Evolutionary conservation across 2,888 invertebrate species (phyloP), one percentile per base, ranked within the genome.

Genomic region (Andrena praecox): DNA sequence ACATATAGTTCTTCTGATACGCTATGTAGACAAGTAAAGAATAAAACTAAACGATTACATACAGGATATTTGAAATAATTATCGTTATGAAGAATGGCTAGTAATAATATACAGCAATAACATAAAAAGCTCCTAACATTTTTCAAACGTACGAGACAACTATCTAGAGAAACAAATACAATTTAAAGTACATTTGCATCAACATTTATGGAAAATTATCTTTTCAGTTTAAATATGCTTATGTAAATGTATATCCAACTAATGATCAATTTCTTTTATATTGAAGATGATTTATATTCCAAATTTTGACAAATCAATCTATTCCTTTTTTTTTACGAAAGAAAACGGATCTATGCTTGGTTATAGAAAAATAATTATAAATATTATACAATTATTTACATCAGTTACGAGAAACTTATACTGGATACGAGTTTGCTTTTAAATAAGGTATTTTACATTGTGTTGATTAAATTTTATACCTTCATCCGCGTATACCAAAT

Each of bases 21-120:
- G 24, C 24, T 75, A 70, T 52, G 67, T 52, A 71, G 59, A 68
- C n/a, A 70, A 80, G 60, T 70, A 80, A 48, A 80, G 20, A n/a
- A 63, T 80, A 71, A 71, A 71, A 80, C 71, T 82, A 82, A 81
- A 64, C 16, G 52, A 70, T 56, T 68, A 77, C 16, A 68, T 72
- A 80, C 1, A 63, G n/a, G 31, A 29, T 67, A 71, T 63, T 12
- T 62, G 56, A 71, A 80, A 59, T 67, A 54, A 76, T 60, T 70
- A 69, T 66, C 27, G n/a, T 63, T 33, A 70, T n/a, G 64, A 74
- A 70, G n/a, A 54, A 71, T 67, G 50, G 62, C 60, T 75, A 35
- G n/a, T 56, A 75, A 75, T 66, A 71, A 75, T 70, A 69, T 70
- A 82, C 60, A 81, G 74, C 52, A 79, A 79, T 78, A 79, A 81